Evolutionary conservation across 2,888 invertebrate genomes (phyloP).

Genomic region (Campoplex capitator): DNA sequence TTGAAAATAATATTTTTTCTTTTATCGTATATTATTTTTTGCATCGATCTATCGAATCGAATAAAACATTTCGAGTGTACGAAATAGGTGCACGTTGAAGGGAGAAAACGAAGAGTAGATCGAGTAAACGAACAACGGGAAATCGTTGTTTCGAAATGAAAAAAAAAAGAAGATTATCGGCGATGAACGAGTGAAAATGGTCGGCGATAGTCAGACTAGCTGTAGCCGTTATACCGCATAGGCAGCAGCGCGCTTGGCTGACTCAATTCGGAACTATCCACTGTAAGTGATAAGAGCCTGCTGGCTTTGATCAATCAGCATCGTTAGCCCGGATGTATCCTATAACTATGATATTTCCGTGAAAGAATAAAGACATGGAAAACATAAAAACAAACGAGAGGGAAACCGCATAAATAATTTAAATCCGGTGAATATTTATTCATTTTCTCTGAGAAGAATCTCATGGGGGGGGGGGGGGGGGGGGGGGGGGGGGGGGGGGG

Average conservation of each 20-base stretch:
- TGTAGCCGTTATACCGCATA: slow-evolving; percentile 28
- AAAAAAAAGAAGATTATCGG: slow-evolving; percentile 23
- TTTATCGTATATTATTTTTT: no score
- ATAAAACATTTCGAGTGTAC: background rate
- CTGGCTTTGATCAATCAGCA: slow-evolving; percentile 48
- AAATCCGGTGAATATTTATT: background rate
- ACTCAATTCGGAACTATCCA: slow-evolving; percentile 47
- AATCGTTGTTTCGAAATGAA: background rate
- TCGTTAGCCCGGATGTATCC: background rate
- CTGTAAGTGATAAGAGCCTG: slow-evolving; percentile 61
- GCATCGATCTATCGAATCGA: no score
- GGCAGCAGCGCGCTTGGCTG: slow-evolving; percentile 41
- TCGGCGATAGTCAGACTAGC: slow-evolving; percentile 34
- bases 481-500: no score
- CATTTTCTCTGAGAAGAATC: background rate
- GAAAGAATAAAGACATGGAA: background rate
- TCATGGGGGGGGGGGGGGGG: no score
- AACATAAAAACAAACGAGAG: background rate
- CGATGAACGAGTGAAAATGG: slow-evolving; percentile 38
- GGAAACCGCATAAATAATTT: background rate
- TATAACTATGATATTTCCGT: background rate
- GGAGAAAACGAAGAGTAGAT: background rate
- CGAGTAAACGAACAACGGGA: background rate
- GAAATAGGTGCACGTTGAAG: background rate
- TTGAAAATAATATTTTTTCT: no score